phyloP scores from a whole-genome alignment of 2,113 vertebrate species.

The Microtus richardsoni region DNA sequence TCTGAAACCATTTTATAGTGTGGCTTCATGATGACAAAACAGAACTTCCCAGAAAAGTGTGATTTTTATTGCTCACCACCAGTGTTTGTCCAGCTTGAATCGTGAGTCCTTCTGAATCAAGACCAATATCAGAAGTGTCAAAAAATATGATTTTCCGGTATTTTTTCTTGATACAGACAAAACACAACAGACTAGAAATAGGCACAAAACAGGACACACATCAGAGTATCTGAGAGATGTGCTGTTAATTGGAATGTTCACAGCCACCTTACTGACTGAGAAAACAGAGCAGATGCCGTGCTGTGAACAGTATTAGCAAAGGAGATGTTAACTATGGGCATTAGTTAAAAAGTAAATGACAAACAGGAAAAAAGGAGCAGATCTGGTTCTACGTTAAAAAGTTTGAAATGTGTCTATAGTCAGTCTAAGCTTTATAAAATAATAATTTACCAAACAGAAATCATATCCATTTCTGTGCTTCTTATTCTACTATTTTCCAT shows the following conservation, averaged over 20 bases:
- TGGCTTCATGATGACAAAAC: conserved; percentile 61
- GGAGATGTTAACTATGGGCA: background rate
- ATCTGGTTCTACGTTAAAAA: background rate
- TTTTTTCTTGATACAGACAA: background rate
- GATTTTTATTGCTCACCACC: conserved; percentile 48
- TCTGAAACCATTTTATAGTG: conserved; percentile 32
- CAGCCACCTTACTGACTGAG: background rate
- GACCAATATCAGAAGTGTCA: background rate
- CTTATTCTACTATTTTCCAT: background rate
- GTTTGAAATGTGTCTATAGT: background rate
- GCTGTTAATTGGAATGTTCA: background rate
- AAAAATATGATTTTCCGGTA: conserved; percentile 25
- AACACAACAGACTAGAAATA: background rate
- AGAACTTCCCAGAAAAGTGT: conserved; percentile 69
- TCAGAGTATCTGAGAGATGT: background rate
- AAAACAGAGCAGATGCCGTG: background rate
- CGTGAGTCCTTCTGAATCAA: conserved; percentile 36
- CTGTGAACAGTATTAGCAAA: conserved; percentile 2
- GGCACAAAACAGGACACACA: background rate
- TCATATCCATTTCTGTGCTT: background rate
- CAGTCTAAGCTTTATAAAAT: background rate
- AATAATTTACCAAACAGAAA: background rate
- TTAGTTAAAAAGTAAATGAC: background rate
- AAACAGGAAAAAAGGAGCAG: background rate
- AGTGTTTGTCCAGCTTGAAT: conserved; percentile 24